A percentile compares a stretch with the other conserved stretches of the same genome.
Evolutionary conservation across 2,888 invertebrate genomes (phyloP).

Genomic region (Eupithecia subumbrata): DNA sequence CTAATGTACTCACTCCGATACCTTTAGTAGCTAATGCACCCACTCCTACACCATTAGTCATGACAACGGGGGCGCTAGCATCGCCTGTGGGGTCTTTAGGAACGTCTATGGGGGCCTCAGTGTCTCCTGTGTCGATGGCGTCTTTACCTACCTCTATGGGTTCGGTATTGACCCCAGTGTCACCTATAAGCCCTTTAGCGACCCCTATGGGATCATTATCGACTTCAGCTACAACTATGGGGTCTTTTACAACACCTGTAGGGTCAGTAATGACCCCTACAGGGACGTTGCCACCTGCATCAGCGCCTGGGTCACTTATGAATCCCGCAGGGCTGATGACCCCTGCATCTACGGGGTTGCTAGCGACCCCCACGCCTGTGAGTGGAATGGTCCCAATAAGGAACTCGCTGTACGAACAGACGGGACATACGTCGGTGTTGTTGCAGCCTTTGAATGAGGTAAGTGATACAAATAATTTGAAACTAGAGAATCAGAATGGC

Average conservation of each 20-base stretch:
- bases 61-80: neutral
- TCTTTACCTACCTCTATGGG: neutral
- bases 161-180: neutral
- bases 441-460: constrained; percentile 79
- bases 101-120: neutral
- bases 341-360: neutral
- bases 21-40: constrained; percentile 50
- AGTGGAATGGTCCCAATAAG: constrained; percentile 77
- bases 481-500: neutral
- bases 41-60: constrained; percentile 55
- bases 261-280: neutral
- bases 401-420: constrained; percentile 73
- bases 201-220: too few species aligned
- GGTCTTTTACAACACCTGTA: neutral
- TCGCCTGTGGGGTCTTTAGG: neutral
- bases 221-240: too few species aligned
- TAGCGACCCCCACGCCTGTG: constrained; percentile 57
- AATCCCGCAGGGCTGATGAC: neutral
- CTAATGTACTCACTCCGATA: constrained; percentile 47
- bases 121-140: neutral
- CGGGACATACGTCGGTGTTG: constrained; percentile 72
- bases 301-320: neutral
- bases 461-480: constrained; percentile 13
- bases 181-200: neutral
- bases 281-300: neutral